These are phyloP conservation scores for Chromoteleia sp. DNA, from an alignment of 2,888 invertebrate species.

Conservation along the genomic window DNA sequence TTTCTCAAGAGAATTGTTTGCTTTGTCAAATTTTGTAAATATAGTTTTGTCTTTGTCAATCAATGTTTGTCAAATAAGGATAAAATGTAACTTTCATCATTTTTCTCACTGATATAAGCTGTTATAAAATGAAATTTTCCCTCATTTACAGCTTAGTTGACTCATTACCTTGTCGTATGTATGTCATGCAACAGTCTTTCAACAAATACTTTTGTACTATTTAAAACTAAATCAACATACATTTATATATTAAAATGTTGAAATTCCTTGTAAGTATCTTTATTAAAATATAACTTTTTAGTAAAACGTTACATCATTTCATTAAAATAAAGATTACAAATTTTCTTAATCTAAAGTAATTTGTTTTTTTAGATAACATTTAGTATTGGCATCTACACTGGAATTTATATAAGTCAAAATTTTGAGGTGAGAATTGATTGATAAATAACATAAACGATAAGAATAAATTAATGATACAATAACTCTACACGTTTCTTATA, in stretches of 20 bases:
- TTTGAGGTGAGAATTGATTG: constrained; percentile 87
- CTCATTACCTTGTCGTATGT: too few species aligned
- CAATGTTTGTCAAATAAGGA: background rate
- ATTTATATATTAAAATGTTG: constrained; percentile 74
- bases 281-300: background rate
- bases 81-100: background rate
- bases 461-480: too few species aligned
- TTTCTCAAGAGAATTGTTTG: too few species aligned
- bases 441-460: too few species aligned
- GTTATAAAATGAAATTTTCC: too few species aligned
- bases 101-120: background rate
- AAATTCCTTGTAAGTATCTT: constrained; percentile 78
- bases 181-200: background rate
- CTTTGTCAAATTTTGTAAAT: too few species aligned
- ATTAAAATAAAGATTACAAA: constrained; percentile 1
- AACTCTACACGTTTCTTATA: too few species aligned
- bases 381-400: constrained; percentile 89
- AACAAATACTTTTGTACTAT: background rate
- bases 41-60: background rate
- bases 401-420: constrained; percentile 91
- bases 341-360: constrained; percentile 19
- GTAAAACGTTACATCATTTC: background rate
- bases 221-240: background rate
- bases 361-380: constrained; percentile 88
- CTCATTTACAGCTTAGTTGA: too few species aligned